Conservation (phyloP, 1,140 invertebrate species). For the Nasonia vitripennis region DNA sequence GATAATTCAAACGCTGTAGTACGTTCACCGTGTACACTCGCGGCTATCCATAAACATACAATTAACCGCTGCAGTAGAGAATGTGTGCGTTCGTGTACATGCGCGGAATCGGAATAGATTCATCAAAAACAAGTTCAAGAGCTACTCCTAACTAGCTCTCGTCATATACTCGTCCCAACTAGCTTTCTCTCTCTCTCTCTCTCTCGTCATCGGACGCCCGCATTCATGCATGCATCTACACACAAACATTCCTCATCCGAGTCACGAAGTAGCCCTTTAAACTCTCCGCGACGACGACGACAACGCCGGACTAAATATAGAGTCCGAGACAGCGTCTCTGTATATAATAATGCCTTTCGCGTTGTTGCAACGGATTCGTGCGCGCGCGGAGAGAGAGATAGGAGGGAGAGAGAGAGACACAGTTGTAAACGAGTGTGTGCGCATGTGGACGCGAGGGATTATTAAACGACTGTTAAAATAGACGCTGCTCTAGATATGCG, state of each 20-base stretch:
- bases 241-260: slow-evolving; percentile 7
- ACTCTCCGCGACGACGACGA: neutral
- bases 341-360: neutral
- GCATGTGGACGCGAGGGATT: neutral
- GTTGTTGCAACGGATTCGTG: too few relatives aligned
- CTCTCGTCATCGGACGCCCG: neutral
- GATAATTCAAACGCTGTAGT: too few relatives aligned
- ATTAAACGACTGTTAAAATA: neutral
- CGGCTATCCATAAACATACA: neutral
- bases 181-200: neutral
- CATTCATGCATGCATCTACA: neutral
- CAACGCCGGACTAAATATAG: slow-evolving; percentile 6
- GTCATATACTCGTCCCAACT: too few relatives aligned
- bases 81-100: neutral
- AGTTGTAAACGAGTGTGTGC: neutral
- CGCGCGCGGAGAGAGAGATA: neutral
- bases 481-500: neutral
- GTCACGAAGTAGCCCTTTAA: slow-evolving; percentile 6
- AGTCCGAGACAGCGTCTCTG: neutral
- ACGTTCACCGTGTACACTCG: too few relatives aligned
- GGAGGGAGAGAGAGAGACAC: neutral
- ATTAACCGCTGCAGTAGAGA: neutral
- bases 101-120: neutral
- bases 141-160: neutral
- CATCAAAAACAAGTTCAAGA: neutral